Base-by-base conservation (phyloP, 2,797 vertebrate genomes). In the Tragelaphus oryx region DNA sequence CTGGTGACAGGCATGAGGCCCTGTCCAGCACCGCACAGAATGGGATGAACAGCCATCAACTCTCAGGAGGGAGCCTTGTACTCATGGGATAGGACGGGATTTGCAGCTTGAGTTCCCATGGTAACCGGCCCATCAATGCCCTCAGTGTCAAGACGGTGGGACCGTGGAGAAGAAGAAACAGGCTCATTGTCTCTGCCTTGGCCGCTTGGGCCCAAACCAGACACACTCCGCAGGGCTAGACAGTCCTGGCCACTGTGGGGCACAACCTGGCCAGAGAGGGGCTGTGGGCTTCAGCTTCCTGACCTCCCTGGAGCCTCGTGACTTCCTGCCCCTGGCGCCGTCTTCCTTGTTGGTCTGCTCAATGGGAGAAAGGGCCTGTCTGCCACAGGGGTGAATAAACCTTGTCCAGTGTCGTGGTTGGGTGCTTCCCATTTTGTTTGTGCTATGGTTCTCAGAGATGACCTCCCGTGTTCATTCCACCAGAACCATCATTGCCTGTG, bases 161-260 rank as follows among this genome's bases (percentile, higher is more conserved):
- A 74, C 90, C 12, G 30, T 50, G 44, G 78, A 87, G 76, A 84
- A 80, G 93, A 95, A 97, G 94, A 96, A 7, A 6, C 30, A 68
- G 96, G 85, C 68, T 81, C 13, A 93, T 98, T 97, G 97, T 97
- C 97, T 97, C 83, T 91, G 44, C 50, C 80, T 96, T 93, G 91
- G 96, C 95, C 0, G 30, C 52, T 87, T 33, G 88, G 52, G 75
- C 57, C 37, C 97, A 95, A 95, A 95, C 90, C 96, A 78, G 71
- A 89, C 2, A n/a, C 41, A 80, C 55, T 22, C n/a, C 9, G 33
- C 68, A 26, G 92, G 44, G 82, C 48, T 52, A 33, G 8, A 5
- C 33, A 59, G 37, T 44, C 79, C 37, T 11, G 37, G 33, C 80
- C 37, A 3, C 54, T 30, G 41, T 80, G n/a, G 50, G 78, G 18